Evolutionary conservation across 2,888 invertebrate species (phyloP).

Genomic region (Diaprepes abbreviatus): DNA sequence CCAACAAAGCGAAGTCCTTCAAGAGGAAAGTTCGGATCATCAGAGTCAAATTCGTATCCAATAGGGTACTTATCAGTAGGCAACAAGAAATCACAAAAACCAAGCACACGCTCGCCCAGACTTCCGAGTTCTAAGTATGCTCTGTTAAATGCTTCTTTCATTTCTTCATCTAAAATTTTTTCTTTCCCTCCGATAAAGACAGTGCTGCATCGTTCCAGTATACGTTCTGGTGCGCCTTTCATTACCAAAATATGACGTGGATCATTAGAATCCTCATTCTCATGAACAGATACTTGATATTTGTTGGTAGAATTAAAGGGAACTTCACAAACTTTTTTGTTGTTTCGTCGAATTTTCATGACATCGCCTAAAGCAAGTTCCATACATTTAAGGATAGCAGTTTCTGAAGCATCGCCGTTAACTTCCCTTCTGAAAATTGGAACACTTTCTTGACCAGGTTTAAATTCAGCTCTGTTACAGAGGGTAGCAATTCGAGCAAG

Average conservation of each 20-base stretch:
- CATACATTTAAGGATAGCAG: conserved; percentile 93
- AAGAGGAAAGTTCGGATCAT: conserved; percentile 92
- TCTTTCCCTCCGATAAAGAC: conserved; percentile 96
- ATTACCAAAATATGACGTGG: conserved; percentile 84
- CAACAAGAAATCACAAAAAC: conserved; percentile 93
- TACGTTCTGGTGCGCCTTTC: conserved; percentile 98
- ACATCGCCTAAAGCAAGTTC: conserved; percentile 92
- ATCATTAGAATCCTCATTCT: conserved; percentile 92
- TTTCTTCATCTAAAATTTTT: conserved; percentile 89
- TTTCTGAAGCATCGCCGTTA: conserved; percentile 95
- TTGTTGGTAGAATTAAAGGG: conserved; percentile 97
- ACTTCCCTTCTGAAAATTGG: conserved; percentile 95
- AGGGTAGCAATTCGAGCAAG: conserved; percentile 94
- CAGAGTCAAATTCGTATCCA: conserved; percentile 90
- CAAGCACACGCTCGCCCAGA: conserved; percentile 91
- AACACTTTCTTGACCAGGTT: conserved; percentile 91
- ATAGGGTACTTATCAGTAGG: conserved; percentile 93
- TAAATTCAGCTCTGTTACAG: conserved; percentile 99
- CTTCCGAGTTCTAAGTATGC: conserved; percentile 93
- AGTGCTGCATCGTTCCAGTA: conserved; percentile 90
- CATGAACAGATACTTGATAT: conserved; percentile 95
- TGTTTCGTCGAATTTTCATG: conserved; percentile 84
- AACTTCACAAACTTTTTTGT: conserved; percentile 91
- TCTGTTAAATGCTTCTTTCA: conserved; percentile 95
- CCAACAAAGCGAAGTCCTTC: conserved; percentile 89